Conservation (phyloP, 2,888 invertebrate genomes). For the Apoderus coryli region DNA sequence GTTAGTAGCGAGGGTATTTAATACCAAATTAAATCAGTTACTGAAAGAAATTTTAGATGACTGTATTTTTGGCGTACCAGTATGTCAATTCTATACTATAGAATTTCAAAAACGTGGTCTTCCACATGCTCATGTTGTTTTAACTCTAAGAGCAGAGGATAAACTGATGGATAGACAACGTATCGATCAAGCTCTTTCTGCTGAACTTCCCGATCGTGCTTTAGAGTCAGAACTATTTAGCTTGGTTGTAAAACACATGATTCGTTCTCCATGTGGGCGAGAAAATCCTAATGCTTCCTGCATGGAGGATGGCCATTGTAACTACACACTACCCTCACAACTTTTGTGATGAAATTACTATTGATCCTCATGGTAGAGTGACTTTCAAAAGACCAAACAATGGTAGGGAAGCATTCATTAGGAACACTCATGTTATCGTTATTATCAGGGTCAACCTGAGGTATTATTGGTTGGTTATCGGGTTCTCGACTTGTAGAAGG, state of each 20-base stretch:
- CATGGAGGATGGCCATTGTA: slow-evolving; percentile 7
- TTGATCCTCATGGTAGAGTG: too few relatives aligned
- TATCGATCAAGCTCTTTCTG: slow-evolving; percentile 4
- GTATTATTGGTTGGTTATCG: too few relatives aligned
- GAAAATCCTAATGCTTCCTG: slow-evolving; percentile 7
- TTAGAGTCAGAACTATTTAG: slow-evolving; percentile 5
- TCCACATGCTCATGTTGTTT: slow-evolving; percentile 8
- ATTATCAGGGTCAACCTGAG: too few relatives aligned
- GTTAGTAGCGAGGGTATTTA: slow-evolving; percentile 3
- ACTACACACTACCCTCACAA: too few relatives aligned
- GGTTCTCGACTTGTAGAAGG: too few relatives aligned
- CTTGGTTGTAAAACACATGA: slow-evolving; percentile 7
- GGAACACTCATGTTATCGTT: too few relatives aligned
- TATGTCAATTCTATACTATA: slow-evolving; percentile 6
- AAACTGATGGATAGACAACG: neutral
- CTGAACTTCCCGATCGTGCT: slow-evolving; percentile 7
- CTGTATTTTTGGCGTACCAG: slow-evolving; percentile 6
- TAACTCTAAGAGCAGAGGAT: slow-evolving; percentile 4
- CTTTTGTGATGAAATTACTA: too few relatives aligned
- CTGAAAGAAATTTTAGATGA: slow-evolving; percentile 4
- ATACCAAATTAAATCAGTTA: slow-evolving; percentile 6
- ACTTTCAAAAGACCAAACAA: too few relatives aligned
- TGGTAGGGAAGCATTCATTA: too few relatives aligned
- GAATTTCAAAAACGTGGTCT: slow-evolving; percentile 8
- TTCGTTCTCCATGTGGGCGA: slow-evolving; percentile 8